Base-by-base conservation (phyloP, 2,888 invertebrate genomes). In the Octodonta nipae region DNA sequence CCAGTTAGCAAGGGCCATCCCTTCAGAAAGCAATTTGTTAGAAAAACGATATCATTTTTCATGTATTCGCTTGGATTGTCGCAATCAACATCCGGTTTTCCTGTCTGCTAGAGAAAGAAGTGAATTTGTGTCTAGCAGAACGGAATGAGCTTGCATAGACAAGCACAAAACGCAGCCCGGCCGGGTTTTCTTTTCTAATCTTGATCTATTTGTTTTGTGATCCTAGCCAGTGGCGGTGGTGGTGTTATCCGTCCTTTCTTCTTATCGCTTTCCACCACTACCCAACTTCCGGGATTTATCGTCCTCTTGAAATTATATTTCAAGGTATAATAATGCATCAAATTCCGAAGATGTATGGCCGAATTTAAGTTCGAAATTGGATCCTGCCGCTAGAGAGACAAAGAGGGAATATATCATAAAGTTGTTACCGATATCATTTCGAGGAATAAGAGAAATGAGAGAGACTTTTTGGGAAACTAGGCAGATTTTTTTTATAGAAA, bases 151-250 rank as follows among this genome's bases (percentile, higher is more conserved):
- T 53, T 59, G 60, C 58, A 54, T 46, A 56, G 53, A 47, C 55
- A 44, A 58, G 59, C 58, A 59, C 50, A 52, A 53, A 43, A 34
- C 42, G 34, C 28, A 35, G 32, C 34, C 16, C 15, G 12, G 30
- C 20, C 30, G 13, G 53, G 48, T 49, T 51, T 43, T 45, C 44
- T 42, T 44, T 49, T 52, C 56, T 56, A 48, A 58, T 61, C 61
- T 61, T 59, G 60, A 60, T 60, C 58, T 59, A 60, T 60, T 60
- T 60, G 61, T 61, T 60, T 60, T 58, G 59, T 60, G 61, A 59
- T 60, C 59, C 54, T 54, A 51, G 56, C 55, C 51, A 52, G 54
- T 55, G 56, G 56, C 54, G 49, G 41, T 43, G 50, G 56, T n/a
- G 13, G 12, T 11, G 11, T 14, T 22, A 22, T 30, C 52, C 55